Evolutionary conservation across 1,140 invertebrate genomes (phyloP).

Genomic region (Calephelis virginiensis): DNA sequence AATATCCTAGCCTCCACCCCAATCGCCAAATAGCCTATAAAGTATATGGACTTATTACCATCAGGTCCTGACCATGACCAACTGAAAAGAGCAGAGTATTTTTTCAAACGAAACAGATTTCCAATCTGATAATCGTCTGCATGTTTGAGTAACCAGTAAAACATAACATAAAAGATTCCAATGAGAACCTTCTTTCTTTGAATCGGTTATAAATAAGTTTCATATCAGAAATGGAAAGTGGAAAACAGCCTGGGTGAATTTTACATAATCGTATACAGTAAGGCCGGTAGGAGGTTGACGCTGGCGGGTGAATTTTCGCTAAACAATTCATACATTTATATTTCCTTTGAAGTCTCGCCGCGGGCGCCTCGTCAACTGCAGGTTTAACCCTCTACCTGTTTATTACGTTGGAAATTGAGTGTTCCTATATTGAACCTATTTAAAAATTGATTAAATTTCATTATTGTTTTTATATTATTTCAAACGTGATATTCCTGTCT

Average conservation of each 20-base stretch:
- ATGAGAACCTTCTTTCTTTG: no score
- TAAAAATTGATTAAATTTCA: slow-evolving; percentile 24
- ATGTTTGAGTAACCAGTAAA: no score
- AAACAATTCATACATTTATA: slow-evolving; percentile 75
- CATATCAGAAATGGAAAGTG: neutral
- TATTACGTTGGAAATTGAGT: slow-evolving; percentile 55
- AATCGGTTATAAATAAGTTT: neutral
- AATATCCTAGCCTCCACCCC: no score
- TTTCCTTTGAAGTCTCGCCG: slow-evolving; percentile 69
- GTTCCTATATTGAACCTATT: slow-evolving; percentile 34
- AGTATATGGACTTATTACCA: no score
- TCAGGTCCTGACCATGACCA: no score
- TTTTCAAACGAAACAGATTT: no score
- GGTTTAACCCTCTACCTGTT: slow-evolving; percentile 60
- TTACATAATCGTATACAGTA: slow-evolving; percentile 37
- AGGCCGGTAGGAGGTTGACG: slow-evolving; percentile 45
- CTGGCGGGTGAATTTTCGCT: slow-evolving; percentile 59
- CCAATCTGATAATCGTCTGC: no score
- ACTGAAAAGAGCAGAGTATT: no score
- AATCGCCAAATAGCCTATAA: no score
- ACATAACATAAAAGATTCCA: no score
- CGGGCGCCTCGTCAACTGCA: slow-evolving; percentile 64
- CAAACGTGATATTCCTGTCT: no score
- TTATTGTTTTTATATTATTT: neutral
- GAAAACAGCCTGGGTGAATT: slow-evolving; percentile 32